Base-by-base conservation (phyloP, 1,140 invertebrate species). In the Nasonia vitripennis region DNA sequence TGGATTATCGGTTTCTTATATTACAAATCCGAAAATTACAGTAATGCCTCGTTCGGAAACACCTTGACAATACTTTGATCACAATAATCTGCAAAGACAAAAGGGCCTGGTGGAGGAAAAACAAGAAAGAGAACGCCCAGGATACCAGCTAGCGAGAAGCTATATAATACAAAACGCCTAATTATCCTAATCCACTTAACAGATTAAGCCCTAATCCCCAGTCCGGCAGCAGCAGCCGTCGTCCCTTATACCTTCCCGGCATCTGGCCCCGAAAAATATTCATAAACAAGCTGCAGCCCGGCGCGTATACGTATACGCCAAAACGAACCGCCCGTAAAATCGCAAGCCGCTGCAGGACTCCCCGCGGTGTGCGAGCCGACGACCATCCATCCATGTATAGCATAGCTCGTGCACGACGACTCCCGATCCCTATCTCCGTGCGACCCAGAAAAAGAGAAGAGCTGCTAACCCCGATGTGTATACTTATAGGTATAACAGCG, bases 171-270 rank as follows among this genome's bases (percentile, higher is more conserved):
- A 84, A 84, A 82, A 70, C 62, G 23, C 11, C 84, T 68, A 85
- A 85, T 85, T 85, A 85, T 77, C 78, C 78, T 85, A 81, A 85
- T 85, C 84, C 78, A 85, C 84, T 85, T 81, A 77, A 51, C 67
- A 45, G 77, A 79, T 80, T 23, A 34, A 75, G 37, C 20, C 23
- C 41, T 68, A 68, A 77, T 74, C 71, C 81, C 17, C 68, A 34
- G 23, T 31, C 17, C 51, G n/a, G 74, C 48, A 27, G 71, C 70
- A 23, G 27, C 70, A 73, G 20, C 73, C 17, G 68, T 20, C 55
- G 41, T 2, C 51, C 41, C 55, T 71, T 71, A 37, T 37, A 37
- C 23, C 68, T 62, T 62, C 20, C 55, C 20, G 55, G 55, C 55
- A 62, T 62, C 55, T 62, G 55, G 17, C 0, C 55, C 14, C 6